These are phyloP conservation scores for Gasterosteus aculeatus DNA, from an alignment of 2,113 vertebrate species.

Conservation along the genomic window DNA sequence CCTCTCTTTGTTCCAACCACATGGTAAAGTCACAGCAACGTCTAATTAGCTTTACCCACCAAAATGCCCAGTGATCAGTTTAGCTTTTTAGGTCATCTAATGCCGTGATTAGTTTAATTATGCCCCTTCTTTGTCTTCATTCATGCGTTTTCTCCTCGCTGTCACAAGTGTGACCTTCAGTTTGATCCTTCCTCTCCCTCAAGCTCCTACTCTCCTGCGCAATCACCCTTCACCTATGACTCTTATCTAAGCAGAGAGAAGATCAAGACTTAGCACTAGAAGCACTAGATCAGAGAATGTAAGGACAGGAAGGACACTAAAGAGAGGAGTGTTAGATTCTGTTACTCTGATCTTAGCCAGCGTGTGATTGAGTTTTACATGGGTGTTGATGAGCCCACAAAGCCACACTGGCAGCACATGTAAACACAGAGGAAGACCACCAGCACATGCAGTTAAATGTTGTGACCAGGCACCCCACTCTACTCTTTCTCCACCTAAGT, in stretches of 20 bases:
- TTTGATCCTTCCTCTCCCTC: slow-evolving; percentile 42
- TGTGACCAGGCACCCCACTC: slow-evolving; percentile 7
- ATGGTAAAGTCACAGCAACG: background rate
- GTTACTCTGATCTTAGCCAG: slow-evolving; percentile 42
- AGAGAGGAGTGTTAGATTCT: slow-evolving; percentile 35
- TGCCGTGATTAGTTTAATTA: slow-evolving; percentile 26
- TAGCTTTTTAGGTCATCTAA: slow-evolving; percentile 19
- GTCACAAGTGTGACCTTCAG: slow-evolving; percentile 33
- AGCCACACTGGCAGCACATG: slow-evolving; percentile 9
- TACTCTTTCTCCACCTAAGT: background rate
- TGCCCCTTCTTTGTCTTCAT: slow-evolving; percentile 12
- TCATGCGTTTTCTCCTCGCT: slow-evolving; percentile 1
- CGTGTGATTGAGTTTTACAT: slow-evolving; percentile 50
- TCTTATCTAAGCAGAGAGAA: slow-evolving; percentile 60
- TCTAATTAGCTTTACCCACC: slow-evolving; percentile 20
- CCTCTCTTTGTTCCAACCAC: background rate
- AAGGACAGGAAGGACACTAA: slow-evolving; percentile 31
- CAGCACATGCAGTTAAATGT: slow-evolving; percentile 18
- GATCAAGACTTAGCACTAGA: slow-evolving; percentile 39
- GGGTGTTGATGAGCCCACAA: slow-evolving; percentile 42
- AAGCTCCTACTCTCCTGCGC: slow-evolving; percentile 26
- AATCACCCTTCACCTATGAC: slow-evolving; percentile 43
- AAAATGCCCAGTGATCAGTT: slow-evolving; percentile 8
- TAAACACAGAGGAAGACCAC: slow-evolving; percentile 19
- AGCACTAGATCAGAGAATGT: slow-evolving; percentile 42